These are phyloP conservation scores for Colinus virginianus DNA, from an alignment of 2,113 vertebrate genomes.

Conservation along the genomic window DNA sequence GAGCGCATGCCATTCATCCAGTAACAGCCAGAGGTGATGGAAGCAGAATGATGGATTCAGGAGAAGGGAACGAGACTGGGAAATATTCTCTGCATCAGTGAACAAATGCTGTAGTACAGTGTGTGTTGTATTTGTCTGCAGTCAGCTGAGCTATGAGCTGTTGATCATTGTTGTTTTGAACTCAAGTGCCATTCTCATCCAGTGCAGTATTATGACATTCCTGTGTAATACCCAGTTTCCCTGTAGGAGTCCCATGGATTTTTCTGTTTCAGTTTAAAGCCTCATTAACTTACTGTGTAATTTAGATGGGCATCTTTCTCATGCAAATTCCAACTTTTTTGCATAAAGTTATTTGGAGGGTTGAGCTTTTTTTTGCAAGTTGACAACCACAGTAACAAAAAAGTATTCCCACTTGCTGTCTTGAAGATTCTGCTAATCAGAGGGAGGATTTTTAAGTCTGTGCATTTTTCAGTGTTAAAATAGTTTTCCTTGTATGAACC, in stretches of 20 bases:
- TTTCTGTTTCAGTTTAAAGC: conserved; percentile 57
- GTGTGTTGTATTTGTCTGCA: conserved; percentile 85
- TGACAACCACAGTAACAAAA: not conserved
- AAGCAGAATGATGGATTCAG: not conserved
- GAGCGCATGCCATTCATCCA: conserved; percentile 99
- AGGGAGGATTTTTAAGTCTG: conserved; percentile 21
- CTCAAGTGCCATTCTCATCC: conserved; percentile 86
- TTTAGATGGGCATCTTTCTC: conserved; percentile 57
- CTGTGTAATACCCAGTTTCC: conserved; percentile 13
- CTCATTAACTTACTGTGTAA: conserved; percentile 52
- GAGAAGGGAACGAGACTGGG: conserved; percentile 66
- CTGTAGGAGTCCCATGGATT: conserved; percentile 54
- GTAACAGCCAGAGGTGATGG: conserved; percentile 66
- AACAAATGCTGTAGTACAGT: conserved; percentile 87
- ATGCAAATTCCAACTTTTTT: conserved; percentile 1
- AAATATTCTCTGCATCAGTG: conserved; percentile 81
- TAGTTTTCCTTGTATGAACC: conserved; percentile 13
- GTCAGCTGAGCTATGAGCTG: conserved; percentile 85
- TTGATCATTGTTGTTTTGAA: conserved; percentile 82
- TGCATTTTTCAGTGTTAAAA: conserved; percentile 29
- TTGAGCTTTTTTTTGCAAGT: conserved; percentile 25
- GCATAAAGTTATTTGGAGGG: not conserved
- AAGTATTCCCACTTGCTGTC: conserved; percentile 1
- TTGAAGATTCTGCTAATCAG: not conserved
- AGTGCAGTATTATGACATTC: conserved; percentile 76